These are phyloP conservation scores for Podarcis muralis DNA, from an alignment of 2,113 vertebrate species.

Conservation along the genomic window DNA sequence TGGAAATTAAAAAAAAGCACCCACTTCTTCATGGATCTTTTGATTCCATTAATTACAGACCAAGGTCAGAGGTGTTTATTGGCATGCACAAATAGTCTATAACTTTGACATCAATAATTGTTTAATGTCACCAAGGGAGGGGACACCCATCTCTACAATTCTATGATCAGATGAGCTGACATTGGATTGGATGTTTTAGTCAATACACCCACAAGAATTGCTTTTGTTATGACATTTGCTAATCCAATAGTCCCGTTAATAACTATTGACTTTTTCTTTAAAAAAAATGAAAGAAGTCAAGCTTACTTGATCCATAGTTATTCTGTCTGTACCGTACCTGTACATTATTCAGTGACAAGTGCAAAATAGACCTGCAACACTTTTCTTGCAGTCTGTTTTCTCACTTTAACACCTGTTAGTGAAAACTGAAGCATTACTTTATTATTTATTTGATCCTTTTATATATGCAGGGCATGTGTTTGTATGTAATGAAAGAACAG, in stretches of 20 bases:
- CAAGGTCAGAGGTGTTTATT: background rate
- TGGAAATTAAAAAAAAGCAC: background rate
- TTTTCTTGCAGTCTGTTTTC: background rate
- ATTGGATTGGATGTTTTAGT: slow-evolving; percentile 15
- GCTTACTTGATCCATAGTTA: background rate
- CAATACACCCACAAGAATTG: slow-evolving; percentile 17
- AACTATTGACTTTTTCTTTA: slow-evolving; percentile 21
- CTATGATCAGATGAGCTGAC: background rate
- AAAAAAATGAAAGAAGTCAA: background rate
- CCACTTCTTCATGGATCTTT: slow-evolving; percentile 12
- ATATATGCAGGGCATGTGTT: background rate
- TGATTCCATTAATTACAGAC: background rate
- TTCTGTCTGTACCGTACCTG: slow-evolving; percentile 13
- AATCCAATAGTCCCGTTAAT: slow-evolving; percentile 28
- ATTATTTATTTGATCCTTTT: background rate
- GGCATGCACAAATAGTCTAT: slow-evolving; percentile 7
- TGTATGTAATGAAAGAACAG: background rate
- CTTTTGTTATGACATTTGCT: slow-evolving; percentile 21
- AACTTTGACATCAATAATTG: slow-evolving; percentile 41
- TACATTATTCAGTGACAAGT: slow-evolving; percentile 26
- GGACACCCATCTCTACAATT: background rate
- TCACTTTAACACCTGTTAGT: background rate
- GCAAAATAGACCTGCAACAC: slow-evolving; percentile 30
- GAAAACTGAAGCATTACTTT: background rate
- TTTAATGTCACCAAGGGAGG: slow-evolving; percentile 36